Evolutionary conservation across 1,140 invertebrate genomes (phyloP).

Genomic region (Ceratina australensis): DNA sequence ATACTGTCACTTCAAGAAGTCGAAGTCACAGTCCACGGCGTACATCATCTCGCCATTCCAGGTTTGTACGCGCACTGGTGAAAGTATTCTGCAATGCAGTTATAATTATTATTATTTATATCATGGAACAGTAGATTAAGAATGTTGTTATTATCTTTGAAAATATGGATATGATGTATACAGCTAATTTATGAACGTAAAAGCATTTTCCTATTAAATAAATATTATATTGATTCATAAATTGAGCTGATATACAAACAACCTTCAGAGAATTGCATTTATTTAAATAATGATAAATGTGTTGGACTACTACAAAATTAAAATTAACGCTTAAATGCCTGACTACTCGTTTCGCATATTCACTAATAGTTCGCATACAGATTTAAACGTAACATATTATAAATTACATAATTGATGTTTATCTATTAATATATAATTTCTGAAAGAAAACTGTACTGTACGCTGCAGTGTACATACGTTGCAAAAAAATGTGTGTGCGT

Average conservation of each 20-base stretch:
- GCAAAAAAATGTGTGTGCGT: background rate
- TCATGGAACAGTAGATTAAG: too few species aligned
- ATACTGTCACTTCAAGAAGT: conserved; percentile 32
- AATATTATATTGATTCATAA: background rate
- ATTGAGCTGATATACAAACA: conserved; percentile 22
- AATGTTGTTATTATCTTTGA: background rate
- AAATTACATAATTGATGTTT: too few species aligned
- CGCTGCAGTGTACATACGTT: too few species aligned
- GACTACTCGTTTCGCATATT: background rate
- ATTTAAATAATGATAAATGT: background rate
- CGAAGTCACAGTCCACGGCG: conserved; percentile 24
- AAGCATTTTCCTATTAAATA: background rate
- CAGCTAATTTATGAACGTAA: conserved; percentile 24
- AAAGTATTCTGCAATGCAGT: background rate
- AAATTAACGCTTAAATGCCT: background rate
- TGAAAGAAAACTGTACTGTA: too few species aligned
- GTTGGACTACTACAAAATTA: too few species aligned
- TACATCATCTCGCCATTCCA: conserved; percentile 24
- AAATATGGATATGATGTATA: conserved; percentile 42
- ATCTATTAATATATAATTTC: too few species aligned
- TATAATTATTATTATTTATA: too few species aligned
- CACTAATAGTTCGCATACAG: too few species aligned
- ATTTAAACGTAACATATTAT: too few species aligned
- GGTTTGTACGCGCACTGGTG: conserved; percentile 40
- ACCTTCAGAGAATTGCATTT: conserved; percentile 10